Evolutionary conservation across 2,888 invertebrate genomes (phyloP).

Genomic region (Hymenopus coronatus): DNA sequence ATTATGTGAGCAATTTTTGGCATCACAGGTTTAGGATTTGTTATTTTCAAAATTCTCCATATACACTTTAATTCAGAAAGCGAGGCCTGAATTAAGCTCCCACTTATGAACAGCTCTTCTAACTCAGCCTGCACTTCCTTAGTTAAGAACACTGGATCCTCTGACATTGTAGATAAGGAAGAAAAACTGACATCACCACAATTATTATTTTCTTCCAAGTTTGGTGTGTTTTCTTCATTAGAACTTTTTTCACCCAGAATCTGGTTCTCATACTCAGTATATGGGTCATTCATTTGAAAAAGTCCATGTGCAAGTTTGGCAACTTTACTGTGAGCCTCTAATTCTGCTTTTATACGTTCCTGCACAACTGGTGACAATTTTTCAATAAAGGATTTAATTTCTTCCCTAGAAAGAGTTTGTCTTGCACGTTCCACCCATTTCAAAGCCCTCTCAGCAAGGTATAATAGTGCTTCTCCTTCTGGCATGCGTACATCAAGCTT

Average conservation of each 20-base stretch:
- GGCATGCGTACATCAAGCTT: conserved; percentile 70
- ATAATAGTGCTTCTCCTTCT: conserved; percentile 91
- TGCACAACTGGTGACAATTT: conserved; percentile 59
- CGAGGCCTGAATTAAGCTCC: conserved; percentile 82
- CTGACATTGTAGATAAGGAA: not conserved
- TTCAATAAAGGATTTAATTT: conserved; percentile 64
- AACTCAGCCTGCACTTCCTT: conserved; percentile 47
- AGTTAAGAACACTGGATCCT: not conserved
- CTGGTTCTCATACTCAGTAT: not conserved
- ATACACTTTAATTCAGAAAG: conserved; percentile 81
- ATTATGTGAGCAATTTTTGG: conserved; percentile 47
- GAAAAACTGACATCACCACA: not conserved
- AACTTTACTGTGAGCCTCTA: conserved; percentile 65
- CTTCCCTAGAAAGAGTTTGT: conserved; percentile 63
- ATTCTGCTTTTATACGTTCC: conserved; percentile 61
- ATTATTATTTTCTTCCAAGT: not conserved
- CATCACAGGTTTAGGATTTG: conserved; percentile 51
- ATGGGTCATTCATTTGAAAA: conserved; percentile 48
- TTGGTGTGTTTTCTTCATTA: too few relatives aligned
- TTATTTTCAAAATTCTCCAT: conserved; percentile 69
- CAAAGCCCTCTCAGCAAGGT: conserved; percentile 91
- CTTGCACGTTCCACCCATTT: conserved; percentile 87
- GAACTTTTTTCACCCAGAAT: conserved; percentile 43
- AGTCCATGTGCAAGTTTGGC: conserved; percentile 48
- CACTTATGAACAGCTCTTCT: conserved; percentile 86